These are phyloP conservation scores for Serilophus lunatus DNA, from an alignment of 2,113 vertebrate genomes.

Conservation along the genomic window DNA sequence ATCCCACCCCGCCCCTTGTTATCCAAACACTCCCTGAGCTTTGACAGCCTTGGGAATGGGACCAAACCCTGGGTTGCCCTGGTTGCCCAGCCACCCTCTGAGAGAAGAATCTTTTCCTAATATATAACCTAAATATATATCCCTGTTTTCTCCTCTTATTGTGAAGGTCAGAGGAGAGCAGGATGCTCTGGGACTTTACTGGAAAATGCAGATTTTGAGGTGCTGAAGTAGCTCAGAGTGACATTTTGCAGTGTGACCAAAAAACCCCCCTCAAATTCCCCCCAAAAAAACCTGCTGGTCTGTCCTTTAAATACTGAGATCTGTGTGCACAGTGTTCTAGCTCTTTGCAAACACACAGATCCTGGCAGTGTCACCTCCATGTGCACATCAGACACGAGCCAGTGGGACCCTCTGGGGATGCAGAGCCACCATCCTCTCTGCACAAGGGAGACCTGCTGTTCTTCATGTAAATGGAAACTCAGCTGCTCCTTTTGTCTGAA, in stretches of 20 bases:
- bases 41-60: neutral
- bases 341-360: neutral
- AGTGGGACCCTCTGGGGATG: accelerated
- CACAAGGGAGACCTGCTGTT: neutral
- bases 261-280: neutral
- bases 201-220: neutral
- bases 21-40: neutral
- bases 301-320: neutral
- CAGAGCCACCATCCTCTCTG: neutral
- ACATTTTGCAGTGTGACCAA: neutral
- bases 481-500: neutral
- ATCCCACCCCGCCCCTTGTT: neutral
- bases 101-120: neutral
- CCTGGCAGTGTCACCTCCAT: accelerated
- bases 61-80: neutral
- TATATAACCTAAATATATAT: neutral
- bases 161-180: neutral
- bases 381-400: neutral
- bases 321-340: accelerated
- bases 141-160: neutral
- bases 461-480: neutral
- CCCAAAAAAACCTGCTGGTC: neutral
- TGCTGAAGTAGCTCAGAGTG: neutral
- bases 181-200: neutral
- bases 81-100: neutral